Evolutionary conservation across 2,797 vertebrate species (phyloP).

Genomic region (Acridotheres tristis): DNA sequence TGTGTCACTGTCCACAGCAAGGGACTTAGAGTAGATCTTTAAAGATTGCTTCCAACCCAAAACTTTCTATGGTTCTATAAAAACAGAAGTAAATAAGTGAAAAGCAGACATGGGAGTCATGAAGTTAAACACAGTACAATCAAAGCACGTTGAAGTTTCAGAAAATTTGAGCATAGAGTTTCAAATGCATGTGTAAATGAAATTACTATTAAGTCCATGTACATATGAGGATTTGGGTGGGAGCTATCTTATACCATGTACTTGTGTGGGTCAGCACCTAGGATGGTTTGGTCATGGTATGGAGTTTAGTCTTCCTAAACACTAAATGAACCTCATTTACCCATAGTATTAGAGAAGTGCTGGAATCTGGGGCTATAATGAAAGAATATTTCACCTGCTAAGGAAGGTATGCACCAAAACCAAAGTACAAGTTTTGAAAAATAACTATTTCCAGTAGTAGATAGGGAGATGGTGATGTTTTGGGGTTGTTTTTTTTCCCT

Average conservation of each 20-base stretch:
- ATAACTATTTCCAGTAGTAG: background rate
- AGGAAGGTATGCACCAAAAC: background rate
- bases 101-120: background rate
- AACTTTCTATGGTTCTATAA: background rate
- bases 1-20: background rate
- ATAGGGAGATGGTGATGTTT: background rate
- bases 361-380: background rate
- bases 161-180: background rate
- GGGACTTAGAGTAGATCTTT: rapidly evolving
- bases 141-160: background rate
- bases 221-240: background rate
- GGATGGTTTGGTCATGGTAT: background rate
- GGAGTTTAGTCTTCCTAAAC: background rate
- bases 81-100: background rate
- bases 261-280: background rate
- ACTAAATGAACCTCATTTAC: background rate
- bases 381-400: background rate
- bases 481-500: rapidly evolving
- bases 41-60: background rate
- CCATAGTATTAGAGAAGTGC: background rate
- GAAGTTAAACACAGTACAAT: background rate
- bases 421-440: background rate
- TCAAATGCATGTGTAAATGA: background rate
- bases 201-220: background rate
- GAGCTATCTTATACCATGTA: background rate